Base-by-base conservation (phyloP, 53 echinoderm and acorn worm genomes). In the Hippasteria phrygiana region DNA sequence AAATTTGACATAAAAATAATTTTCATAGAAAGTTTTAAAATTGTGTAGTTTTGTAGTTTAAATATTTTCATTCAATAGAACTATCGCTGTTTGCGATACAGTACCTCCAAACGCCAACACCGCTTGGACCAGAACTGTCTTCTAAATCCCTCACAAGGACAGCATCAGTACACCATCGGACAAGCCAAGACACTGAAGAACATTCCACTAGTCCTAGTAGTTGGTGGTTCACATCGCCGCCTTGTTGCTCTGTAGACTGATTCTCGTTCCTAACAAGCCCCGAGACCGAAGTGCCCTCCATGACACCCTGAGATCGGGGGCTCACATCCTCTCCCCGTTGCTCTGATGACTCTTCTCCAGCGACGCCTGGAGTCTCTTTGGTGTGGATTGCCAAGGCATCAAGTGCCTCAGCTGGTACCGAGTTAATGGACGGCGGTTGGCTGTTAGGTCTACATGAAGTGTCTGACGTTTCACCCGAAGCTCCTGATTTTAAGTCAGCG, bases 101-200 rank as follows among this genome's bases (percentile, higher is more conserved):
- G 18, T 79, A 79, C 79, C 79, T 79, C 59, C 56, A n/a, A 29
- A 79, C 40, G 18, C 29, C 79, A 29, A 12, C 35, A 31, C 65
- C 34, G 64, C 45, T 43, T 1, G 78, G 18, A 45, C 4, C 64
- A 28, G 42, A 28, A 43, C 39, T 41, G 40, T 80, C 81, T 17
- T 2, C 0, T 17, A 37, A 43, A 3, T 85, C 85, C 48, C 43
- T 85, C 50, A 67, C 14, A 9, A 85, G 71, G 37, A 85, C 43
- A 37, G 85, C 85, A 71, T 85, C 85, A 13, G 81, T 74, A 74
- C 73, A 89, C 88, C 73, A 82, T 39, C 65, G 82, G 82, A 74
- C 75, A 33, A 73, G 64, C 89, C 82, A 93, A 18, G 87, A 95
- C 64, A 75, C 81, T 4, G 85, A 71, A 22, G 70, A 34, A 69